Evolutionary conservation across 2,888 invertebrate genomes (phyloP), one percentile per base, ranked within the genome.

Genomic region (Zhuqinia jingwanae): DNA sequence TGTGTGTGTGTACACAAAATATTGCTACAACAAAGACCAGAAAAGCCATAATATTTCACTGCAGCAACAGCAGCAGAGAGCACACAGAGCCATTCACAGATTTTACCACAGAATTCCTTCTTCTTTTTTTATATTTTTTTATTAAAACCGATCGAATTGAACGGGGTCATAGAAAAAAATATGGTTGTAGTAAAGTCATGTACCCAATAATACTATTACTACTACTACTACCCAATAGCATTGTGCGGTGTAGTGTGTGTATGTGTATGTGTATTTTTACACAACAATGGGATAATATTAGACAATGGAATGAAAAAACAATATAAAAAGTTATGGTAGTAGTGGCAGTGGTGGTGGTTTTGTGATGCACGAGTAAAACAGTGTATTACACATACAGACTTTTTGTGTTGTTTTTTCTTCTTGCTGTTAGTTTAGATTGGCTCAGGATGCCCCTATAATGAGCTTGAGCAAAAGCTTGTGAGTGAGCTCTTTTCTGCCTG

Each of bases 31-130:
- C 47, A 73, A 73, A 73, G 50, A 36, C 36, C 73, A 73, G 81
- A 30, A 50, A 84, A 78, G 47, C 68, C 76, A 60, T 77, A 84
- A 84, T 85, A 76, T 83, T 76, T 76, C 65, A 80, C 50, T 36
- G 36, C 36, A 65, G 81, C 81, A 56, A n/a, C n/a, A n/a, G n/a
- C n/a, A n/a, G n/a, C n/a, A n/a, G n/a, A n/a, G n/a, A n/a, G n/a
- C n/a, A n/a, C n/a, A n/a, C n/a, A n/a, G n/a, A n/a, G 81, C 81
- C 81, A 81, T 81, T 81, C 81, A 81, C 68, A 70, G 70, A 65
- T 78, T 81, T 81, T 81, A 81, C 81, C 70, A 81, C 70, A 81
- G 22, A 56, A 53, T 53, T n/a, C 53, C 53, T 53, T 53, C 17
- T 53, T n/a, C 53, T 17, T 53, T 53, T 53, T 53, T 36, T 65